Conservation (phyloP, 2,113 vertebrate species). For the Percina caprodes region DNA sequence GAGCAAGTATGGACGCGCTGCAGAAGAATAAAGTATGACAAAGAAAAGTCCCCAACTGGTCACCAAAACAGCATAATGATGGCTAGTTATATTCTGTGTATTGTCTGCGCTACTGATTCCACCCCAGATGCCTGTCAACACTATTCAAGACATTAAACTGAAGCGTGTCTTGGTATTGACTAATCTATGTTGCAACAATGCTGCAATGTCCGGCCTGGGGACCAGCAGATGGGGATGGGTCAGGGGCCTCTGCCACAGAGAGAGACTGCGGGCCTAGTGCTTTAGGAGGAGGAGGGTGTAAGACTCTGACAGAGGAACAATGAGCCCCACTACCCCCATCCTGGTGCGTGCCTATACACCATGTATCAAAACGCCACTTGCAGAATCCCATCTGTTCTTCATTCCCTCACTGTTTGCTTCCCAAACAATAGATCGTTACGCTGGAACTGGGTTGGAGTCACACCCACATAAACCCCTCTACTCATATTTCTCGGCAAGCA, state of each 20-base stretch:
- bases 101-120: conserved; percentile 35
- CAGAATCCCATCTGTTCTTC: conserved; percentile 83
- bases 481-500: background rate
- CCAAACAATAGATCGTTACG: conserved; percentile 60
- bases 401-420: conserved; percentile 62
- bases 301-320: conserved; percentile 71
- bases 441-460: conserved; percentile 14
- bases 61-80: background rate
- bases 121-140: conserved; percentile 57
- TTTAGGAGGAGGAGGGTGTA: conserved; percentile 44
- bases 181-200: conserved; percentile 58
- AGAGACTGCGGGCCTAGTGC: conserved; percentile 33
- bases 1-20: background rate
- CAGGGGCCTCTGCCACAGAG: conserved; percentile 38
- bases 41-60: conserved; percentile 13
- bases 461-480: background rate
- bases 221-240: conserved; percentile 79
- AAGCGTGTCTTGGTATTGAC: conserved; percentile 70
- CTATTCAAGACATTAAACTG: conserved; percentile 24
- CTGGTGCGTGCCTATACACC: conserved; percentile 71
- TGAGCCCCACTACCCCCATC: conserved; percentile 55
- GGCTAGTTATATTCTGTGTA: conserved; percentile 13
- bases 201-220: conserved; percentile 46
- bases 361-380: conserved; percentile 62
- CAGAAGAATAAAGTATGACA: conserved; percentile 2